Base-by-base conservation (phyloP, 1,140 invertebrate genomes). In the Drosophila tropicalis region DNA sequence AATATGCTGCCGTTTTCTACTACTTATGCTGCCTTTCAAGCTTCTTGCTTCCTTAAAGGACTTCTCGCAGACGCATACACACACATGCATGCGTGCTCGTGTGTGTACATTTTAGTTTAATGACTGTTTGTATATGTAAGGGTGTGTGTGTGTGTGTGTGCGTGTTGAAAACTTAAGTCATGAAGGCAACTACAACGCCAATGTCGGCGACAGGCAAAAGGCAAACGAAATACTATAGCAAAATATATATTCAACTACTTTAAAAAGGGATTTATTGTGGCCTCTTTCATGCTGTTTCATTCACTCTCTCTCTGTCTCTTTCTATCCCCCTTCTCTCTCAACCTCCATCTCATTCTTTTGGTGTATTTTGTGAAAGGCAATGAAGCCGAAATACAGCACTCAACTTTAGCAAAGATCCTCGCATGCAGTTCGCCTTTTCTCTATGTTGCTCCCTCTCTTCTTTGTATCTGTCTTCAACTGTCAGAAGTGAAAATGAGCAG, bases 11-110 rank as follows among this genome's bases (percentile, higher is more conserved):
- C 80, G 76, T 80, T 77, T 86, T 86, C 83, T 69, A 80, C 80
- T 86, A 89, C 83, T 86, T 89, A 86, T 83, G 84, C 76, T 86
- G 83, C 76, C 83, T 87, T 86, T 86, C 84, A 83, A 62, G 79
- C 69, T 72, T 54, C 55, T 65, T 68, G 51, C 41, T 44, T 63
- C 64, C 73, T 76, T 66, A 72, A 76, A 69, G 73, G 62, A 68
- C 74, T 54, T 47, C 58, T 58, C 40, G 62, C 79, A 76, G 70
- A 32, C 39, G 10, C 54, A 29, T 55, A 39, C 17, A 41, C 57
- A 44, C 12, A 19, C 56, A 54, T 63, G 17, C 70, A 60, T 67
- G 29, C 67, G 55, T 25, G 29, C 32, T 54, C 54, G 62, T 51
- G 66, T 67, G 60, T 63, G 25, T 54, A 29, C 58, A 61, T 34